Conservation (phyloP, 1,140 invertebrate species). For the Belonocnema kinseyi region DNA sequence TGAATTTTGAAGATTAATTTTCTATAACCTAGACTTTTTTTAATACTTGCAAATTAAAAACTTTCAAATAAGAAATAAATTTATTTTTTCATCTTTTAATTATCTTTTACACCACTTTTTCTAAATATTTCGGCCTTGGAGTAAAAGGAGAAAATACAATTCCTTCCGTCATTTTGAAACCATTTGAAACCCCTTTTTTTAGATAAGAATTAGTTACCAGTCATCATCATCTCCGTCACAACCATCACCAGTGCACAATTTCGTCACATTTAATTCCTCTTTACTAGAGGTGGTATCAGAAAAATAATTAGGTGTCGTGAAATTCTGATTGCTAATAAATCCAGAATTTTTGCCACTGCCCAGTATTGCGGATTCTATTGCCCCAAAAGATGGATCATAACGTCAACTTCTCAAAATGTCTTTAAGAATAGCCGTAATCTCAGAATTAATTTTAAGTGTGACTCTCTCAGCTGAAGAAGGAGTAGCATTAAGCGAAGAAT, state of each 20-base stretch:
- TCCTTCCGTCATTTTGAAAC: too few relatives aligned
- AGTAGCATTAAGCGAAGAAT: conserved; percentile 51
- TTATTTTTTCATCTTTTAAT: too few relatives aligned
- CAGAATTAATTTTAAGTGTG: conserved; percentile 56
- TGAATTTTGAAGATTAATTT: too few relatives aligned
- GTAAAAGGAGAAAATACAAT: too few relatives aligned
- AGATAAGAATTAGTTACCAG: conserved; percentile 33
- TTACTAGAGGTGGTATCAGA: conserved; percentile 8
- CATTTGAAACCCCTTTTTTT: too few relatives aligned
- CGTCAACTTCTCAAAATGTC: conserved; percentile 25
- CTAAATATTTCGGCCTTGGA: too few relatives aligned
- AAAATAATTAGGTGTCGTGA: conserved; percentile 9
- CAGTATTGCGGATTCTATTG: neutral
- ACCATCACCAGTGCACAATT: neutral
- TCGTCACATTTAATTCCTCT: neutral
- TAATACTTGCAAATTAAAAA: too few relatives aligned
- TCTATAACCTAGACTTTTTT: too few relatives aligned
- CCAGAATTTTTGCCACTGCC: neutral
- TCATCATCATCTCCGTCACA: conserved; percentile 46
- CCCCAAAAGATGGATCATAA: neutral
- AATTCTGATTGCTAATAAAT: neutral
- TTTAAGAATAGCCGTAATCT: conserved; percentile 48
- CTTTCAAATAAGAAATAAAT: too few relatives aligned
- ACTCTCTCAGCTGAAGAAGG: conserved; percentile 53
- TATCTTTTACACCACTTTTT: too few relatives aligned